phyloP scores from a whole-genome alignment of 2,113 vertebrate genomes.

The Oncorhynchus clarkii region DNA sequence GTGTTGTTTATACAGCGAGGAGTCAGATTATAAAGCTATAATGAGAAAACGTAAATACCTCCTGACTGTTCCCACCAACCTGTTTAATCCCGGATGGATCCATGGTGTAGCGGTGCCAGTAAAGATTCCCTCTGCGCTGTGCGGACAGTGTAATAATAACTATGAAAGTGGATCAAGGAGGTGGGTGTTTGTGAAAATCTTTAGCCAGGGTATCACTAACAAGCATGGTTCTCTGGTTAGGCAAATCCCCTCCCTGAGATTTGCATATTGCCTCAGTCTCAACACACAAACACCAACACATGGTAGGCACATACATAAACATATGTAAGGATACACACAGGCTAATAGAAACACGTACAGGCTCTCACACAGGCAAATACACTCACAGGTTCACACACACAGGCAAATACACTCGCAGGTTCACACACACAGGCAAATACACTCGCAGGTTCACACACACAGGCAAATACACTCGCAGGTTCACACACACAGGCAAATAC shows the following conservation, averaged over 20 bases:
- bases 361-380: too few relatives aligned
- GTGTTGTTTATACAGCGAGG: background rate
- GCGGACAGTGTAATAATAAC: constrained; percentile 54
- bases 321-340: constrained; percentile 19
- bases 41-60: constrained; percentile 69
- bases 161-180: constrained; percentile 70
- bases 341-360: background rate
- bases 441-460: too few relatives aligned
- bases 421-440: too few relatives aligned
- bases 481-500: too few relatives aligned
- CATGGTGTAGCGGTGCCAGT: constrained; percentile 59
- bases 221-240: constrained; percentile 66
- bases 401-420: too few relatives aligned
- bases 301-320: background rate
- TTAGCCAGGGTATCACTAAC: constrained; percentile 74
- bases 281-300: constrained; percentile 21
- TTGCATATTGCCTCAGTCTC: constrained; percentile 63
- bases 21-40: constrained; percentile 57
- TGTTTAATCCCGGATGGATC: constrained; percentile 70
- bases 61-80: constrained; percentile 63
- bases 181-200: constrained; percentile 72
- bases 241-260: constrained; percentile 70
- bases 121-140: constrained; percentile 57
- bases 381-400: too few relatives aligned
- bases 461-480: too few relatives aligned